Evolutionary conservation across 2,797 vertebrate genomes (phyloP).

Genomic region (Paguma larvata): DNA sequence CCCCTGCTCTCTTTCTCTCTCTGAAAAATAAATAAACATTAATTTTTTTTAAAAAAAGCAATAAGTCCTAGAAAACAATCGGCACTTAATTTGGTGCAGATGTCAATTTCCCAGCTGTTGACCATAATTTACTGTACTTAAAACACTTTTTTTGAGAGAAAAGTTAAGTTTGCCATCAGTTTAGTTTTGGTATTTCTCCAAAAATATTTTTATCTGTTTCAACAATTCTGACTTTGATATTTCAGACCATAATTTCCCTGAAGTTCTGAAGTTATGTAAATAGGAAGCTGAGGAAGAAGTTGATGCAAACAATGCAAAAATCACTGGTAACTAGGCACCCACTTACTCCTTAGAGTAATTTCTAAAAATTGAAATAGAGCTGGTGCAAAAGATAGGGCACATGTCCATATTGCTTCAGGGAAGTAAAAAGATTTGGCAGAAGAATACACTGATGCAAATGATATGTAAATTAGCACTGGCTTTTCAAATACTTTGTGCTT

Average conservation of each 20-base stretch:
- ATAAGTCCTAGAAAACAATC: neutral
- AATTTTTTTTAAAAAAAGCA: too few relatives aligned
- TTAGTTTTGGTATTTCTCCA: neutral
- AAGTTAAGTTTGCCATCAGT: neutral
- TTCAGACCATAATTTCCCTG: neutral
- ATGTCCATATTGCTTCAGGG: neutral
- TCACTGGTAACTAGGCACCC: neutral
- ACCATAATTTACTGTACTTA: neutral
- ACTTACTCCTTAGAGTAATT: neutral
- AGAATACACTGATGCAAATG: neutral
- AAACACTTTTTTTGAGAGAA: neutral
- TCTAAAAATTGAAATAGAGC: neutral
- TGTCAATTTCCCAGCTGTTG: neutral
- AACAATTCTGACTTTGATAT: neutral
- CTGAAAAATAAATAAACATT: too few relatives aligned
- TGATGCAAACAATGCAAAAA: neutral
- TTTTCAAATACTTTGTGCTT: neutral
- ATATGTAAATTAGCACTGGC: neutral
- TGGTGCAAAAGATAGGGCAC: neutral
- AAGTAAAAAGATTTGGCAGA: neutral
- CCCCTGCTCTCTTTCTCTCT: too few relatives aligned
- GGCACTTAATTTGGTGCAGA: neutral
- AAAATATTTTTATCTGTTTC: neutral
- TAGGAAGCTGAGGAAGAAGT: neutral
- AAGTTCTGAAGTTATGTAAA: neutral